Conservation (phyloP, 1,140 invertebrate species). For the Achroia grisella region DNA sequence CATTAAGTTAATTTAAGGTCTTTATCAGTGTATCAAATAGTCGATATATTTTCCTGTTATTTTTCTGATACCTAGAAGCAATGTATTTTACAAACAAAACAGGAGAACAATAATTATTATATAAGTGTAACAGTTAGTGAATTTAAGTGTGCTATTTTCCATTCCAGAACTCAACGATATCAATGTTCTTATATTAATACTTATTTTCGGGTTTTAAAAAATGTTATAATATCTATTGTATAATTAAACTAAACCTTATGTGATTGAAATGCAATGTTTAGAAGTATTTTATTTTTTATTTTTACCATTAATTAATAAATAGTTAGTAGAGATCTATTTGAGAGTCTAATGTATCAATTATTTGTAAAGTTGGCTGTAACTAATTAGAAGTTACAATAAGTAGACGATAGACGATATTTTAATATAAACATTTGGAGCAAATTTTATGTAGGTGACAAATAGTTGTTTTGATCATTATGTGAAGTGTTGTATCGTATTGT, state of each 20-base stretch:
- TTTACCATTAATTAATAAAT: constrained; percentile 69
- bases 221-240: constrained; percentile 63
- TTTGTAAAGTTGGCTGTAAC: constrained; percentile 74
- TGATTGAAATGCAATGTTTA: constrained; percentile 74
- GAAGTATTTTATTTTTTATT: constrained; percentile 74
- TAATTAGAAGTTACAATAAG: constrained; percentile 72
- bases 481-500: constrained; percentile 63
- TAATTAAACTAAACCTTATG: constrained; percentile 72
- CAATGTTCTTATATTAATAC: constrained; percentile 68
- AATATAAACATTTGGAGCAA: constrained; percentile 72
- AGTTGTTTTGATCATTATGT: constrained; percentile 72
- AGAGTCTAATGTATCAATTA: constrained; percentile 74
- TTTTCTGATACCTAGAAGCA: constrained; percentile 70
- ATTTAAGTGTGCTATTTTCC: constrained; percentile 73
- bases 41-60: constrained; percentile 70
- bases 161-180: constrained; percentile 73
- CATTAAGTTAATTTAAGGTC: constrained; percentile 62
- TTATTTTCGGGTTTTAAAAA: constrained; percentile 71
- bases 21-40: constrained; percentile 63
- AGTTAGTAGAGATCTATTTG: constrained; percentile 73
- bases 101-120: constrained; percentile 74
- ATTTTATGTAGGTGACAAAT: constrained; percentile 72
- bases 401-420: constrained; percentile 59
- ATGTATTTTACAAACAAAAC: constrained; percentile 72
- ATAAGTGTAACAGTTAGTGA: constrained; percentile 73